Evolutionary conservation across 2,888 invertebrate genomes (phyloP).

Genomic region (Exocentrus adspersus): DNA sequence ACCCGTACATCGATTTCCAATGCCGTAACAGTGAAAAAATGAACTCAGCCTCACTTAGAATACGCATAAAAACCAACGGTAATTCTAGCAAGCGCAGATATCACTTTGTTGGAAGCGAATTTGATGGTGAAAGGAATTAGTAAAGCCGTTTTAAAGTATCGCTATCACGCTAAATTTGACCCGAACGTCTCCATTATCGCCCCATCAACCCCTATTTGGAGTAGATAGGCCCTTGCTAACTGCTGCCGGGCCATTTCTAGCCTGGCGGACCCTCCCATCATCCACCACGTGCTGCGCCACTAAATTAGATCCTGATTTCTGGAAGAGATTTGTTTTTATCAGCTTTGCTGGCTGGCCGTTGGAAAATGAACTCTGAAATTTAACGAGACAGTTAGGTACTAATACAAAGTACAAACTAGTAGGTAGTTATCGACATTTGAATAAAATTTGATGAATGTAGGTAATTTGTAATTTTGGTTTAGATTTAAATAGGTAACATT

Average conservation of each 20-base stretch:
- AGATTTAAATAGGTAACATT: no score
- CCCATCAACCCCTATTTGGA: conserved; percentile 46
- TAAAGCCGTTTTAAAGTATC: conserved; percentile 46
- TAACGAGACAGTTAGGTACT: no score
- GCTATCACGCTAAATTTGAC: conserved; percentile 59
- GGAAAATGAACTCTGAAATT: no score
- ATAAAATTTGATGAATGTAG: no score
- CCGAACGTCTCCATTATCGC: conserved; percentile 59
- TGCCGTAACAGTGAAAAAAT: conserved; percentile 12
- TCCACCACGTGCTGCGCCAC: conserved; percentile 38
- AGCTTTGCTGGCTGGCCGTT: neutral
- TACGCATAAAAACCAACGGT: conserved; percentile 26
- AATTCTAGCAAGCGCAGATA: conserved; percentile 31
- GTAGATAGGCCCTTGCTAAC: conserved; percentile 50
- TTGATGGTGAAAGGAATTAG: conserved; percentile 41
- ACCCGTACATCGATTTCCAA: conserved; percentile 4
- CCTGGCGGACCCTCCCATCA: conserved; percentile 26
- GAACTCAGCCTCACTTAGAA: conserved; percentile 5
- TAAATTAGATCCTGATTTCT: conserved; percentile 58
- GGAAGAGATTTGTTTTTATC: conserved; percentile 13
- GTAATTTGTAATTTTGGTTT: no score
- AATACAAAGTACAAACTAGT: no score
- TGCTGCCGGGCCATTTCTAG: conserved; percentile 38
- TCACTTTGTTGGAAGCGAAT: conserved; percentile 40
- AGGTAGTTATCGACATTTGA: no score